These are phyloP conservation scores for Apis laboriosa DNA, from an alignment of 1,140 invertebrate species.

Conservation along the genomic window DNA sequence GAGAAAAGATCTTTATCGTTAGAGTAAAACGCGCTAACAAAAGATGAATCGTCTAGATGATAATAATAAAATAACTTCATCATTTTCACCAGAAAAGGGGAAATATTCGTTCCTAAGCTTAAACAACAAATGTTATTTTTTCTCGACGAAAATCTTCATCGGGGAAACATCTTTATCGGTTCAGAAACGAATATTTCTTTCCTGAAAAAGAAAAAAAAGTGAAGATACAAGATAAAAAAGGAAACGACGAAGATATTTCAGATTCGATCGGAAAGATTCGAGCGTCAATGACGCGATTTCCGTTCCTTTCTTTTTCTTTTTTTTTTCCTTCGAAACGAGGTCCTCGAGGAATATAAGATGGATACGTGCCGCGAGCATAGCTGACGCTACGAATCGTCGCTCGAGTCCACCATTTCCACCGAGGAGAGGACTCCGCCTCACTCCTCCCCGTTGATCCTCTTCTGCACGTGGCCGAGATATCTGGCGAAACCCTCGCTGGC, in stretches of 20 bases:
- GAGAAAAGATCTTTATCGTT: background rate
- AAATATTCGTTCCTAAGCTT: background rate
- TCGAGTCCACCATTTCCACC: background rate
- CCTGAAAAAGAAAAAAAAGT: background rate
- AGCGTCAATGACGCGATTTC: background rate
- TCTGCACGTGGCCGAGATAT: slow-evolving; percentile 80
- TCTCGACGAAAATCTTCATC: background rate
- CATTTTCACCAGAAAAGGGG: background rate
- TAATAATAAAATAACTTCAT: slow-evolving; percentile 13
- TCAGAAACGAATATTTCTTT: background rate
- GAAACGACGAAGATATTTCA: slow-evolving; percentile 9
- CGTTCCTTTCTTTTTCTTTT: background rate
- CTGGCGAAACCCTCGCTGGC: slow-evolving; percentile 81
- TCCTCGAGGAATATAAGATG: background rate
- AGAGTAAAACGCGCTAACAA: background rate
- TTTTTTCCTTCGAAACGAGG: background rate
- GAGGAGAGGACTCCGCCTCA: slow-evolving; percentile 20
- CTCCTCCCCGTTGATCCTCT: slow-evolving; percentile 78
- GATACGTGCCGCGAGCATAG: background rate
- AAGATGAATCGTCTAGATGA: background rate
- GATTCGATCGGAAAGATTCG: background rate
- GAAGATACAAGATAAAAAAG: background rate
- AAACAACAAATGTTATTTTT: background rate
- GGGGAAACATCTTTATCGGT: too few species aligned
- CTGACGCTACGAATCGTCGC: background rate